Evolutionary conservation across 2,797 vertebrate species (phyloP), one percentile per base, ranked within the genome.

Genomic region (Lepidocolaptes lacrymiger): DNA sequence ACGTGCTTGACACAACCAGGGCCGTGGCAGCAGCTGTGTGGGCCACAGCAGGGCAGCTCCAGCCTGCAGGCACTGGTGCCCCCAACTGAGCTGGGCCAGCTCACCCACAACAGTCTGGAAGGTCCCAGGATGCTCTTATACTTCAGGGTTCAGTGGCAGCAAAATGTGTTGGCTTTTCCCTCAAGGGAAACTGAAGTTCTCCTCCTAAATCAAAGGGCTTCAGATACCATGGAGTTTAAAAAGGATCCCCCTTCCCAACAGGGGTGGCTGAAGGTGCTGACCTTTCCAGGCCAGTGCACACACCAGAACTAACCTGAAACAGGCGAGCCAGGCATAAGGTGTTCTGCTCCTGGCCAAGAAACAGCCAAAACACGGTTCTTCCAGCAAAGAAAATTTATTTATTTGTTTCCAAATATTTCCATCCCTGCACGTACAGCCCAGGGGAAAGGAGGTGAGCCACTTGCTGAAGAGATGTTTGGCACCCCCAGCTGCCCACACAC

Each of bases 261-360:
- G 17, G 4, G 14, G 32, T 2, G 3, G 10, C 3, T 18, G 4
- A 21, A 52, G 17, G 14, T 5, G 28, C 19, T 74, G 14, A 26
- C 14, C 19, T 7, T 26, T 18, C 14, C 2, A 13, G 12, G n/a
- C 30, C n/a, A 12, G 23, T 2, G 9, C 21, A 39, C 12, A 2
- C 17, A 18, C 6, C n/a, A 14, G 5, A 24, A 37, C 32, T 28
- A 41, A 18, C 4, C 22, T 16, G 14, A 14, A 6, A 8, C 0
- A 0, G 17, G 14, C 2, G 4, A 8, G 2, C 0, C 3, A 0
- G 13, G 6, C 15, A 20, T 7, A 4, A 22, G 2, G 8, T 1
- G 15, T 7, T 3, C 27, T 5, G 4, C 6, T 14, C 12, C 18
- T 13, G 8, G 1, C 5, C 12, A 18, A 44, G 7, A 9, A 54